A percentile compares a stretch with the other conserved stretches of the same genome.
These are phyloP conservation scores for Ericerus pela DNA, from an alignment of 1,140 invertebrate genomes.

Conservation along the genomic window DNA sequence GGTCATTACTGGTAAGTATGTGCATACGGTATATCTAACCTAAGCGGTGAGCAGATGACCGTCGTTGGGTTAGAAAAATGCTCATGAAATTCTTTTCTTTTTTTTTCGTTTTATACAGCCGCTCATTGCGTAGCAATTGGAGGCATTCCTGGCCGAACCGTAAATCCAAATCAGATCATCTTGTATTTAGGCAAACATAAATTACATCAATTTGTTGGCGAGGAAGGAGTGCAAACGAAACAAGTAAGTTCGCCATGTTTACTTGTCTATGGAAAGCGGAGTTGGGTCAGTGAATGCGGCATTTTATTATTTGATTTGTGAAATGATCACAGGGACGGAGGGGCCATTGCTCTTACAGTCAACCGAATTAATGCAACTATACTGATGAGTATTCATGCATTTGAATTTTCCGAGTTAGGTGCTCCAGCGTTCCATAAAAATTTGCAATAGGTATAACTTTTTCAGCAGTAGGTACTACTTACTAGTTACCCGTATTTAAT, in stretches of 20 bases:
- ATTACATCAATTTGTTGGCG: conserved; percentile 24
- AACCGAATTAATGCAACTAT: too few relatives aligned
- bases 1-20: conserved; percentile 26
- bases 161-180: conserved; percentile 23
- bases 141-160: conserved; percentile 11
- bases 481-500: too few relatives aligned
- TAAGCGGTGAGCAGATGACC: not conserved
- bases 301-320: not conserved
- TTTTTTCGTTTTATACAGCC: conserved; percentile 20
- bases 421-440: too few relatives aligned
- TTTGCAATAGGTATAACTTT: too few relatives aligned
- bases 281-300: not conserved
- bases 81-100: too few relatives aligned
- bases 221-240: conserved; percentile 26
- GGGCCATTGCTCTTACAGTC: not conserved
- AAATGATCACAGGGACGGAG: not conserved
- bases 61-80: too few relatives aligned
- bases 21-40: not conserved
- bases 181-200: conserved; percentile 27
- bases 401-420: too few relatives aligned
- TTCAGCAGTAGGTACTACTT: too few relatives aligned
- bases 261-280: not conserved
- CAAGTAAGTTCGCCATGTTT: conserved; percentile 19
- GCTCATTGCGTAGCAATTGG: conserved; percentile 27
- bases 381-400: too few relatives aligned